Percentiles rank a stretch among this genome's conserved stretches.
phyloP scores from a whole-genome alignment of 2,888 invertebrate species.

The Pimpla rufipes region DNA sequence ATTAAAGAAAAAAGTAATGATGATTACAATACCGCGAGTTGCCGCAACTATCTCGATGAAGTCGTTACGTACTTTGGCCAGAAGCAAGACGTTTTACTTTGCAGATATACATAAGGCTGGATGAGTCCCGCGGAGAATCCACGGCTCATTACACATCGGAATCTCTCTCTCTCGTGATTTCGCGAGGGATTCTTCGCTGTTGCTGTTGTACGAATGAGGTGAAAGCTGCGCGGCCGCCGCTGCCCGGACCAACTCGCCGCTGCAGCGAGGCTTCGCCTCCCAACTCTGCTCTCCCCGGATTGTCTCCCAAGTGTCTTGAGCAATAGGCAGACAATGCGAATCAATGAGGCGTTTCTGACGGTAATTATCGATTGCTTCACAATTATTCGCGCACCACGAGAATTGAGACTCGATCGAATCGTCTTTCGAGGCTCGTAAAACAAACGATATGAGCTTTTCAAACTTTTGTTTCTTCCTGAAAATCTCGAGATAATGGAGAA shows the following conservation, averaged over 20 bases:
- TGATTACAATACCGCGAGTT: background rate
- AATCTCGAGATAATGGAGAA: no score
- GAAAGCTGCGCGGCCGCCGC: conserved; percentile 54
- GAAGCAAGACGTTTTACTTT: conserved; percentile 23
- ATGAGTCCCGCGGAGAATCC: conserved; percentile 40
- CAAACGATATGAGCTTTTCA: no score
- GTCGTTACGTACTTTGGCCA: background rate
- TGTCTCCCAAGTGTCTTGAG: conserved; percentile 21
- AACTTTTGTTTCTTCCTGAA: no score
- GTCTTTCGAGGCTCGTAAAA: no score
- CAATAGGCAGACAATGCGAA: no score
- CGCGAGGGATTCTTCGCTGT: conserved; percentile 43
- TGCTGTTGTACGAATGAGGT: conserved; percentile 55
- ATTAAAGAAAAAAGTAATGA: background rate
- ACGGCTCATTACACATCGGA: conserved; percentile 45
- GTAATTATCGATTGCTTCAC: no score
- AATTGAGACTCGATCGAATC: no score
- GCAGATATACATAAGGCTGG: conserved; percentile 7
- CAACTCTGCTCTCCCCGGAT: conserved; percentile 32
- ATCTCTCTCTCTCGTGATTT: conserved; percentile 42
- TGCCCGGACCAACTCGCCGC: conserved; percentile 41
- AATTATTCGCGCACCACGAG: background rate
- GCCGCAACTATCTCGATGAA: background rate
- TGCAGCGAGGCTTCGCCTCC: conserved; percentile 18
- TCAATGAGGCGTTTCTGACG: no score